Evolutionary conservation across 37 sponge, comb jelly and placozoan genomes (phyloP), one percentile per base, ranked within the genome.

Genomic region (Oopsacas minuta): DNA sequence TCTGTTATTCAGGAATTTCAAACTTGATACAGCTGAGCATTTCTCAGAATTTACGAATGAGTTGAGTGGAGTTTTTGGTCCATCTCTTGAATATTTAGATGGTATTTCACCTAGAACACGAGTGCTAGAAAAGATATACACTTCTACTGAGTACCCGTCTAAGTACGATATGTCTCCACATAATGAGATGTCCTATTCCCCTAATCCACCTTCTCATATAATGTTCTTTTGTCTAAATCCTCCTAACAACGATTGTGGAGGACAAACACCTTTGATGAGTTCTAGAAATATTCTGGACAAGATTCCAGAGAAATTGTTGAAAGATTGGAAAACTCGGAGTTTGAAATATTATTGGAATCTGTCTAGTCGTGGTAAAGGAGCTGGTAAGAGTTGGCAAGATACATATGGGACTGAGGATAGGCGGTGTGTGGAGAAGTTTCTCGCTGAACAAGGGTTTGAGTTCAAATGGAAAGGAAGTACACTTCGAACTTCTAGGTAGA

Each of bases 221-320:
- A 86, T 90, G 84, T 92, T 92, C 87, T 92, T 90, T 85, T 92
- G 92, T 75, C 84, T 92, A 69, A 85, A 82, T 69, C 86, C 88
- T 0, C 92, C 92, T 0, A 86, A 85, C 1, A 86, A 87, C 1
- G 75, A 34, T 34, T 0, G 82, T 22, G 92, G 92, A 22, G 92
- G 92, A 38, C 90, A 92, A 38, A 92, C 92, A 25, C 75, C 75
- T 5, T 34, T 61, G 32, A 61, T 61, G 75, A 61, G 75, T 12
- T 61, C 75, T 61, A 61, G 75, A 61, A 34, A 12, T 12, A 12
- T 61, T n/a, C 75, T 61, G 3, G 28, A 61, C 5, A 61, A n/a
- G 75, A 61, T 61, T 61, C 75, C 75, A 12, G 17, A 5, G 75
- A n/a, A 61, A 61, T 25, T 61, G 30, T n/a, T 61, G 28, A 34